Evolutionary conservation across 1,140 invertebrate genomes (phyloP), one percentile per base, ranked within the genome.

Genomic region (Bombus confusus): DNA sequence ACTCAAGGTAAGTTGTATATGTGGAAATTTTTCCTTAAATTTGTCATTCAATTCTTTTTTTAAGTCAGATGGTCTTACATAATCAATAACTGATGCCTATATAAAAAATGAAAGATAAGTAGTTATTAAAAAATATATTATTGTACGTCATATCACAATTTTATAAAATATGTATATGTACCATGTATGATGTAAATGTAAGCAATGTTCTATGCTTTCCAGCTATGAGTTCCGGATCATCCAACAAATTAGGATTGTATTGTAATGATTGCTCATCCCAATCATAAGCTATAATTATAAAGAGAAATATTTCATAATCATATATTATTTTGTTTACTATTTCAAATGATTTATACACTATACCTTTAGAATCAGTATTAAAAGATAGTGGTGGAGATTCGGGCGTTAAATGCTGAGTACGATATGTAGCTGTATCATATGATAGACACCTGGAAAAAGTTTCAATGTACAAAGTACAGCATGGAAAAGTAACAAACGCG

Each of bases 21-120:
- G 97, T 2, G 99, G 99, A 95, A 99, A 99, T 92, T 98, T 98
- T 92, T 98, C 98, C 91, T 97, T 96, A 93, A 99, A 99, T 95
- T 99, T 99, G 92, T 99, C 99, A 95, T 99, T 99, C 1, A 99
- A 95, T 95, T 99, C 99, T 94, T 99, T 99, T 93, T 99, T 99
- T 79, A 99, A 95, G 95, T 99, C 98, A n/a, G 98, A 98, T 41
- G 99, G 98, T 91, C 98, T 97, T 2, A 99, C 98, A 94, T 99
- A 99, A 95, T 99, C 98, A 90, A 99, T 99, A 34, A 99, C 98
- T 4, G 99, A 99, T 22, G 98, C 98, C 96, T 96, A 88, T 80
- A 86, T 93, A 92, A 89, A 89, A 86, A 81, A 88, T 91, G 92
- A 86, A 86, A 71, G 0, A 43, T 75, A 80, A 57, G 59, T 75